Evolutionary conservation across 2,113 vertebrate genomes (phyloP).

Genomic region (Anarrhichthys ocellatus): DNA sequence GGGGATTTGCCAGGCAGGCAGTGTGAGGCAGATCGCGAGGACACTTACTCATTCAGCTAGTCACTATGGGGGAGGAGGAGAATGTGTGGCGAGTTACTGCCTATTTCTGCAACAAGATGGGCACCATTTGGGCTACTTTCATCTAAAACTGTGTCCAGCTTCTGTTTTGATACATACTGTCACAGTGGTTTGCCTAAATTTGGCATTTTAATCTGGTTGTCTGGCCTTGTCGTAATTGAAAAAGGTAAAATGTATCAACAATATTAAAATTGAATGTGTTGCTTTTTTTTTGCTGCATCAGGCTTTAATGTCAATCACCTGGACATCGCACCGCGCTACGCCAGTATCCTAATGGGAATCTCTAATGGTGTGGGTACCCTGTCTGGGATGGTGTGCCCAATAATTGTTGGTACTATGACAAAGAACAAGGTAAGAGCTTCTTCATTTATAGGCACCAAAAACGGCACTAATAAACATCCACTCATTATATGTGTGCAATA

Average conservation of each 20-base stretch:
- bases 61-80: conserved; percentile 72
- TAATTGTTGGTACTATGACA: conserved; percentile 99
- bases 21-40: conserved; percentile 69
- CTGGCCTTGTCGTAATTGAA: neutral
- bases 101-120: conserved; percentile 61
- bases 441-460: neutral
- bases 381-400: conserved; percentile 98
- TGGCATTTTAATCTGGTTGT: neutral
- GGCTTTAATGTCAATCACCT: conserved; percentile 99
- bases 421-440: conserved; percentile 92
- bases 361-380: conserved; percentile 98
- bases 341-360: conserved; percentile 99
- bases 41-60: conserved; percentile 75
- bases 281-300: conserved; percentile 60
- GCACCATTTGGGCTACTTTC: conserved; percentile 51
- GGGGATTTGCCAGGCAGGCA: conserved; percentile 75
- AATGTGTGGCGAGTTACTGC: conserved; percentile 42
- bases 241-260: neutral
- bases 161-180: conserved; percentile 2
- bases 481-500: neutral
- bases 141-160: conserved; percentile 25
- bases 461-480: neutral
- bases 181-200: neutral
- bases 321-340: conserved; percentile 98
- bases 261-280: neutral